Evolutionary conservation across 2,797 vertebrate species (phyloP).

Genomic region (Gobionotothen gibberifrons): DNA sequence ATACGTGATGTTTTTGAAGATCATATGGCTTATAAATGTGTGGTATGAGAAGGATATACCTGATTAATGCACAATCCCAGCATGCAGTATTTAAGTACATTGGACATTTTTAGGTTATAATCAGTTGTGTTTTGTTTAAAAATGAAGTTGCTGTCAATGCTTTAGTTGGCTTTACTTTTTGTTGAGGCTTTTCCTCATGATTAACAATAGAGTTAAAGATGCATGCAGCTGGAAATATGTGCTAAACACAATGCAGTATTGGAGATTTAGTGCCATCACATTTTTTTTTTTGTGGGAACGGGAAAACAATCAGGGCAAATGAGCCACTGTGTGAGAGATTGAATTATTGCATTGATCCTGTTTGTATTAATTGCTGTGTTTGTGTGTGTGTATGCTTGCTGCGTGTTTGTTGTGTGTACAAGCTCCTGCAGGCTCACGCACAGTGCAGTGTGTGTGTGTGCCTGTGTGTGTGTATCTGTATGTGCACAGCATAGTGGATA

Average conservation of each 20-base stretch:
- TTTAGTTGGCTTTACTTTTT: constrained; percentile 31
- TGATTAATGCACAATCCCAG: constrained; percentile 41
- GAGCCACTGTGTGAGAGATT: constrained; percentile 5
- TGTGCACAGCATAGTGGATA: constrained; percentile 10
- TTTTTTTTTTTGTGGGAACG: background rate
- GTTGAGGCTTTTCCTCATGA: constrained; percentile 3
- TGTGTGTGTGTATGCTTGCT: background rate
- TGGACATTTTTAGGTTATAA: constrained; percentile 15
- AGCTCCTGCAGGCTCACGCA: constrained; percentile 3
- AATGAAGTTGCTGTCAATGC: constrained; percentile 17
- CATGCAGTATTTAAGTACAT: constrained; percentile 12
- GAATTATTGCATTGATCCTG: constrained; percentile 6
- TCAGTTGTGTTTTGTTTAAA: constrained; percentile 29
- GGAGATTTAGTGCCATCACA: constrained; percentile 2
- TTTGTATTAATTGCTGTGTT: background rate
- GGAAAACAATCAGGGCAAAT: constrained; percentile 11
- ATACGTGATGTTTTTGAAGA: constrained; percentile 24
- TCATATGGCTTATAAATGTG: constrained; percentile 9
- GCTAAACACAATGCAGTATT: background rate
- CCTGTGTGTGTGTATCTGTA: constrained; percentile 15
- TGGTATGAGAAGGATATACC: constrained; percentile 38
- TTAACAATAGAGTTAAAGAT: background rate
- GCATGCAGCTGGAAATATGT: constrained; percentile 13
- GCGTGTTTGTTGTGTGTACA: background rate
- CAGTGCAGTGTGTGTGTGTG: constrained; percentile 4